These are phyloP conservation scores for Druon quercuslanigerum DNA, from an alignment of 1,140 invertebrate genomes.

Conservation along the genomic window DNA sequence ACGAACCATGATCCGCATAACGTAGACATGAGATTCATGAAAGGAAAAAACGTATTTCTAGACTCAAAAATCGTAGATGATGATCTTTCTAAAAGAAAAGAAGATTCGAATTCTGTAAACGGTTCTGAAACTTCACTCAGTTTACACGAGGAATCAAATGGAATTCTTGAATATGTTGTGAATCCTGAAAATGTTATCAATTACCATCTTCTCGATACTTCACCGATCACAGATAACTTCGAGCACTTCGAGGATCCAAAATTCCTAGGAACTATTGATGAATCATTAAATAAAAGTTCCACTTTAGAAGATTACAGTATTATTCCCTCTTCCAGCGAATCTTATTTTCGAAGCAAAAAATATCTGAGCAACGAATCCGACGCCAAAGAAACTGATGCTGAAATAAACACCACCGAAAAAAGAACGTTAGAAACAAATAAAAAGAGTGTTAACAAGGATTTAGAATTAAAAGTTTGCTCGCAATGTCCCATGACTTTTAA, in stretches of 20 bases:
- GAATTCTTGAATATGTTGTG: constrained; percentile 29
- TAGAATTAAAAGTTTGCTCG: constrained; percentile 53
- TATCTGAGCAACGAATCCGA: neutral
- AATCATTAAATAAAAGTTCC: too few relatives aligned
- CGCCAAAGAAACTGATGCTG: too few relatives aligned
- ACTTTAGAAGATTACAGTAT: too few relatives aligned
- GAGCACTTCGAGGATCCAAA: constrained; percentile 8
- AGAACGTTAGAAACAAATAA: constrained; percentile 1
- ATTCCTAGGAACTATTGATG: too few relatives aligned
- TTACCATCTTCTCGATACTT: constrained; percentile 43
- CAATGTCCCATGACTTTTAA: constrained; percentile 66
- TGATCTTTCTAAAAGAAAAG: constrained; percentile 24
- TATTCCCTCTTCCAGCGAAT: too few relatives aligned
- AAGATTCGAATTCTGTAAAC: constrained; percentile 45
- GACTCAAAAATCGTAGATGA: constrained; percentile 44
- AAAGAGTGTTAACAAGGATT: constrained; percentile 33
- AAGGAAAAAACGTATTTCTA: constrained; percentile 49
- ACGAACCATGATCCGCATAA: neutral
- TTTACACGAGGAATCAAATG: constrained; percentile 37
- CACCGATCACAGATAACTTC: constrained; percentile 17
- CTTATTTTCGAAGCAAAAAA: neutral
- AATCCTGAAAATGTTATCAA: constrained; percentile 38
- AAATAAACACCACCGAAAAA: neutral
- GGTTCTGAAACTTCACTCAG: constrained; percentile 44
- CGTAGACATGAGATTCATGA: constrained; percentile 51